Evolutionary conservation across 2,797 vertebrate genomes (phyloP).

Genomic region (Ciconia nigra): DNA sequence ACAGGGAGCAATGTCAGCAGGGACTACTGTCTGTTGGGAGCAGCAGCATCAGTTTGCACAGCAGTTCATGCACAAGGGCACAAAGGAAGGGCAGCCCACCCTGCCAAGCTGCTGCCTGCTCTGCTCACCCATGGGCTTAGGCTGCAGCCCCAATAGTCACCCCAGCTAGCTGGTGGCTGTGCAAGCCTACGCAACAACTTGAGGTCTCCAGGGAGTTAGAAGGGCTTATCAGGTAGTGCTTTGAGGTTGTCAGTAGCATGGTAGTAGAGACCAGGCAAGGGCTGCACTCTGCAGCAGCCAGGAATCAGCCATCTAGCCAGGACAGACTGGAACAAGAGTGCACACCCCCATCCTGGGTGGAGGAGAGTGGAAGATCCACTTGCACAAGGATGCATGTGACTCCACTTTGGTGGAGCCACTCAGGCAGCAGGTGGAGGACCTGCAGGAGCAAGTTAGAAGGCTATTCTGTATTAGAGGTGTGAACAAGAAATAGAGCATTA

Average conservation of each 20-base stretch:
- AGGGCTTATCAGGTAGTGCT: not conserved
- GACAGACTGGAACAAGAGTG: not conserved
- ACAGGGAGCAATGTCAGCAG: rapidly evolving
- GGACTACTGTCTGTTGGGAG: not conserved
- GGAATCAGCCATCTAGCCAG: not conserved
- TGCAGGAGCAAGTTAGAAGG: not conserved
- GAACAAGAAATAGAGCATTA: not conserved
- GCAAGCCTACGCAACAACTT: not conserved
- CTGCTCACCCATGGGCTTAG: not conserved
- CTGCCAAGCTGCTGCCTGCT: not conserved
- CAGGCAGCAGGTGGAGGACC: not conserved
- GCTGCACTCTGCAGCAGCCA: not conserved
- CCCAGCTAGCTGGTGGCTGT: not conserved
- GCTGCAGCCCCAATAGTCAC: not conserved
- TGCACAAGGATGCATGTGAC: not conserved
- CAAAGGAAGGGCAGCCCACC: not conserved
- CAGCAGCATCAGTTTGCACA: not conserved
- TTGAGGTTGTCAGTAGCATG: not conserved
- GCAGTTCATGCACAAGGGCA: not conserved
- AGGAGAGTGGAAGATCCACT: not conserved
- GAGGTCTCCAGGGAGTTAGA: not conserved
- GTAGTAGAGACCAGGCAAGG: not conserved
- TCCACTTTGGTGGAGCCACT: not conserved
- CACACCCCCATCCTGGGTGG: not conserved
- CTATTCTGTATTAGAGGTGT: too few species aligned